phyloP scores from a whole-genome alignment of 2,113 vertebrate genomes.

The Centropus bengalensis region DNA sequence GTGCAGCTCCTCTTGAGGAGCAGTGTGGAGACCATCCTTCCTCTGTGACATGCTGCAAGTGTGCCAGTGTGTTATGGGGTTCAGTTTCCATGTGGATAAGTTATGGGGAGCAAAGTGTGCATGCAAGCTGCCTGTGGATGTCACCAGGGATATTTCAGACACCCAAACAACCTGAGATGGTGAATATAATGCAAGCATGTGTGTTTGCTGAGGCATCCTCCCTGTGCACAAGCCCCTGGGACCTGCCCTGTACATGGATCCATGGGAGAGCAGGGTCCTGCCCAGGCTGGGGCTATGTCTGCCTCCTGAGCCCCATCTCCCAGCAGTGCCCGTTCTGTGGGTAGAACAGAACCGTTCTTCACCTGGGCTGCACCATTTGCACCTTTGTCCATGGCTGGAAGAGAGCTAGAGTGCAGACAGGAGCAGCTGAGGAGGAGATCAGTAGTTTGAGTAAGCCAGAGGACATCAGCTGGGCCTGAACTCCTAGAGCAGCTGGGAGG shows the following conservation, averaged over 20 bases:
- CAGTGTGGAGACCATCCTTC: neutral
- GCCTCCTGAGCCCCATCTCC: neutral
- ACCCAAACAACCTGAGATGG: fast-evolving
- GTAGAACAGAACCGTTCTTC: neutral
- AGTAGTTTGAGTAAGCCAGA: neutral
- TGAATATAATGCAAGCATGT: fast-evolving
- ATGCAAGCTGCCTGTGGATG: neutral
- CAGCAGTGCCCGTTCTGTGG: neutral
- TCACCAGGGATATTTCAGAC: neutral
- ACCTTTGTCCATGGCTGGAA: neutral
- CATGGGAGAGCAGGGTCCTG: neutral
- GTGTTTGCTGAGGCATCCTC: no score
- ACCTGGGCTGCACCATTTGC: neutral
- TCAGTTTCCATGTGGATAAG: neutral
- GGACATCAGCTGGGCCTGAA: neutral
- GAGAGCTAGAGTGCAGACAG: neutral
- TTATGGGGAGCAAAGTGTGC: no score
- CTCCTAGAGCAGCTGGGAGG: neutral
- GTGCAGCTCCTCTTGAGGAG: neutral
- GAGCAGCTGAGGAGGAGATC: neutral
- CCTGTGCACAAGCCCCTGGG: neutral
- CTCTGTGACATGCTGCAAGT: neutral
- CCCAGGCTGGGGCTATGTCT: neutral
- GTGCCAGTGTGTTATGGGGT: neutral
- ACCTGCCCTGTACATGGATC: neutral